Evolutionary conservation across 2,888 invertebrate genomes (phyloP).

Genomic region (Eupeodes luniger): DNA sequence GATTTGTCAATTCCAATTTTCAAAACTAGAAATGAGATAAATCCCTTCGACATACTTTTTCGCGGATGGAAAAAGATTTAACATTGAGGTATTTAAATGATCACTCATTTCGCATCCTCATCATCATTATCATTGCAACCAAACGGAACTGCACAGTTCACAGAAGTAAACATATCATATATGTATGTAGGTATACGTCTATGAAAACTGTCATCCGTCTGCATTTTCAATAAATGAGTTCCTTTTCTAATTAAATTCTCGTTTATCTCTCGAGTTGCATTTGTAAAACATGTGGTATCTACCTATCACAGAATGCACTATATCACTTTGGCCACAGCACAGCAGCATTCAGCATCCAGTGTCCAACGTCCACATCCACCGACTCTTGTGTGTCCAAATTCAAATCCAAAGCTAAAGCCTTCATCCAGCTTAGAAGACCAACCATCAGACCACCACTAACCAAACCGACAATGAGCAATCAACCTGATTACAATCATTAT

Average conservation of each 20-base stretch:
- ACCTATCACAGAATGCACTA: neutral
- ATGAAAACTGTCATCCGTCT: slow-evolving; percentile 20
- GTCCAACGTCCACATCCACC: too few relatives aligned
- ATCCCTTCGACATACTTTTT: neutral
- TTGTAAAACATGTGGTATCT: neutral
- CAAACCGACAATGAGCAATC: slow-evolving; percentile 57
- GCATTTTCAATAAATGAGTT: slow-evolving; percentile 69
- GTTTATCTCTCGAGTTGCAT: slow-evolving; percentile 29
- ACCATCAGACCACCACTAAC: slow-evolving; percentile 1
- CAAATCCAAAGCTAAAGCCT: slow-evolving; percentile 6
- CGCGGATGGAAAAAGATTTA: neutral
- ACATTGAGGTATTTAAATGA: neutral
- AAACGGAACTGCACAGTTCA: neutral
- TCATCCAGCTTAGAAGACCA: slow-evolving; percentile 19
- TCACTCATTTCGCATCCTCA: neutral
- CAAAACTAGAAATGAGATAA: too few relatives aligned
- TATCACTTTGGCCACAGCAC: neutral
- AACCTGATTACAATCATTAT: slow-evolving; percentile 69
- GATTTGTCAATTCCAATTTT: too few relatives aligned
- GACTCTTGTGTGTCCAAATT: neutral
- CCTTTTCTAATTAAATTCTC: slow-evolving; percentile 62
- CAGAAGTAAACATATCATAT: too few relatives aligned
- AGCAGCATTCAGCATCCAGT: neutral
- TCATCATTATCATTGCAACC: slow-evolving; percentile 2
- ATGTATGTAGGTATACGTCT: neutral